These are phyloP conservation scores for Cuculus canorus DNA, from an alignment of 2,797 vertebrate genomes.

Conservation along the genomic window DNA sequence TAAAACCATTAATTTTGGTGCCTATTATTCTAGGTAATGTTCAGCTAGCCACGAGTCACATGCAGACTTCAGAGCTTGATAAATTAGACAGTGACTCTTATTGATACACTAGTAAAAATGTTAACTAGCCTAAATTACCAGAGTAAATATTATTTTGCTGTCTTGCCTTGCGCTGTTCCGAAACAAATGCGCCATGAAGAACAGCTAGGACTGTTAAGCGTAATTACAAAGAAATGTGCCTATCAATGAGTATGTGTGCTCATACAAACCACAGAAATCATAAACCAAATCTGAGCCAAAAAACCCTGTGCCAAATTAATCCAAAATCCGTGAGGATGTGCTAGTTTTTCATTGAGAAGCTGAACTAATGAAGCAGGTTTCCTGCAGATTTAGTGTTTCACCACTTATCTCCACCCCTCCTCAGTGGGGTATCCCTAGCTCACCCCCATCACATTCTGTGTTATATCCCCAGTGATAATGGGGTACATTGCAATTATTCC, in stretches of 20 bases:
- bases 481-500: not conserved
- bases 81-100: not conserved
- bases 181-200: not conserved
- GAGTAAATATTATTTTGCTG: not conserved
- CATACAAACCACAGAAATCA: not conserved
- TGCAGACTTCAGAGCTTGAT: not conserved
- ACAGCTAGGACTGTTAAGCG: not conserved
- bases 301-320: not conserved
- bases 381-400: not conserved
- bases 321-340: not conserved
- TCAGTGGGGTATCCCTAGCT: not conserved
- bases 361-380: not conserved
- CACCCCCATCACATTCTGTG: not conserved
- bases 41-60: not conserved
- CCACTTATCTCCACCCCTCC: not conserved
- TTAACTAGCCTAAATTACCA: not conserved
- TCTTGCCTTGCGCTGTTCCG: not conserved
- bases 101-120: not conserved
- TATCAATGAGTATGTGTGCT: not conserved
- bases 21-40: not conserved
- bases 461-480: not conserved
- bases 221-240: not conserved
- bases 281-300: not conserved
- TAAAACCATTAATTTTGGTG: not conserved
- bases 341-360: not conserved